phyloP scores from a whole-genome alignment of 2,113 vertebrate species.

The Acrocephalus arundinaceus region DNA sequence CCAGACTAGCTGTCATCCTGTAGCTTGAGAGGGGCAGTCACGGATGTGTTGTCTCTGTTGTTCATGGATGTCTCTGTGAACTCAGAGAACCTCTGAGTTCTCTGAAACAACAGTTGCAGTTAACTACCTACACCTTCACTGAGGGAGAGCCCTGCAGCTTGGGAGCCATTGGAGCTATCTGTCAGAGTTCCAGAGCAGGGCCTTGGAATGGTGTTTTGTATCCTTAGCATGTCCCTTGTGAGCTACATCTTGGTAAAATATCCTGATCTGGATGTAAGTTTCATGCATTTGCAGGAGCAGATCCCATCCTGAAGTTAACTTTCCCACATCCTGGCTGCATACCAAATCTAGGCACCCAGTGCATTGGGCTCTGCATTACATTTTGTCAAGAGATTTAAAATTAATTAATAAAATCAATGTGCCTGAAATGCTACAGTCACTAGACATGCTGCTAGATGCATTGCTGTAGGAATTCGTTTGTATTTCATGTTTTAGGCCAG shows the following conservation, averaged over 20 bases:
- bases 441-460: neutral
- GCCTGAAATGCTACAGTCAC: neutral
- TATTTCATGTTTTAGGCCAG: neutral
- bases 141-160: neutral
- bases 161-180: neutral
- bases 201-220: neutral
- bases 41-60: neutral
- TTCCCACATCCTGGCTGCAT: neutral
- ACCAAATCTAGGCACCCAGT: neutral
- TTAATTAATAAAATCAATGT: neutral
- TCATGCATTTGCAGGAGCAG: neutral
- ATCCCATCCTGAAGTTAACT: neutral
- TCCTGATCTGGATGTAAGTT: neutral
- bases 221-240: neutral
- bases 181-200: neutral
- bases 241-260: neutral
- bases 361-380: neutral
- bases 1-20: neutral
- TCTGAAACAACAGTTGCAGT: neutral
- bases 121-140: neutral
- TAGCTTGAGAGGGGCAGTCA: neutral
- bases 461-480: neutral
- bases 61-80: too few relatives aligned
- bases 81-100: neutral
- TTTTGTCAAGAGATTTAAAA: neutral